phyloP scores from a whole-genome alignment of 2,797 vertebrate species.

The Meda fulgida region DNA sequence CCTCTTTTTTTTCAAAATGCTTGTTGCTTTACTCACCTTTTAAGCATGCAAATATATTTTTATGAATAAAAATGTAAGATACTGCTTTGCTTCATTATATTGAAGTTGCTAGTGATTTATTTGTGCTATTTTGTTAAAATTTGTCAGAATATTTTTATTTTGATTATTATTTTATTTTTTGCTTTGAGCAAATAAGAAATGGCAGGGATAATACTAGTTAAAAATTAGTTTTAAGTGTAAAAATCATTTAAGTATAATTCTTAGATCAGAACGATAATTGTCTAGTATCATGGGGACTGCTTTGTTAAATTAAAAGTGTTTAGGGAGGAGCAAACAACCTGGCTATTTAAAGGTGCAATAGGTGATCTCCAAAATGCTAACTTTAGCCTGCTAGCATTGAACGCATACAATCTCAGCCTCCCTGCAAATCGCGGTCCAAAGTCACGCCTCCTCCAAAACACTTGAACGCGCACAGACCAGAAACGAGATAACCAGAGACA shows the following conservation, averaged over 20 bases:
- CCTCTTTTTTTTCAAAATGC: slow-evolving; percentile 53
- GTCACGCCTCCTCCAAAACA: too few species aligned
- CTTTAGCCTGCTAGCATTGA: too few species aligned
- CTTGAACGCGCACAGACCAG: too few species aligned
- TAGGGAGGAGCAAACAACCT: background rate
- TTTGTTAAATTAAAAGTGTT: slow-evolving; percentile 2
- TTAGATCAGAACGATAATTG: background rate
- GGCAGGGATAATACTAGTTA: background rate
- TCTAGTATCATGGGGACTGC: background rate
- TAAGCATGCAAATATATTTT: slow-evolving; percentile 47
- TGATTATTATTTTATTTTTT: background rate
- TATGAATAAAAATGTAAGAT: slow-evolving; percentile 34
- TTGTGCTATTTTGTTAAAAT: background rate
- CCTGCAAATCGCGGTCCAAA: too few species aligned
- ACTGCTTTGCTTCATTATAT: slow-evolving; percentile 30
- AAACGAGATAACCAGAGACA: too few species aligned
- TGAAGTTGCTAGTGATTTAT: slow-evolving; percentile 2
- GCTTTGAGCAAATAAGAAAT: slow-evolving; percentile 5
- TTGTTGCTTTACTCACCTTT: slow-evolving; percentile 48
- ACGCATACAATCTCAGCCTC: too few species aligned
- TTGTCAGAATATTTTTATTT: background rate
- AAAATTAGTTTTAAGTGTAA: background rate
- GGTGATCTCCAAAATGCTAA: too few species aligned
- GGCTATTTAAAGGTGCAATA: too few species aligned
- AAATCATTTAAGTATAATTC: background rate